Conservation (phyloP, 2,888 invertebrate species). For the Aphidius colemani region DNA sequence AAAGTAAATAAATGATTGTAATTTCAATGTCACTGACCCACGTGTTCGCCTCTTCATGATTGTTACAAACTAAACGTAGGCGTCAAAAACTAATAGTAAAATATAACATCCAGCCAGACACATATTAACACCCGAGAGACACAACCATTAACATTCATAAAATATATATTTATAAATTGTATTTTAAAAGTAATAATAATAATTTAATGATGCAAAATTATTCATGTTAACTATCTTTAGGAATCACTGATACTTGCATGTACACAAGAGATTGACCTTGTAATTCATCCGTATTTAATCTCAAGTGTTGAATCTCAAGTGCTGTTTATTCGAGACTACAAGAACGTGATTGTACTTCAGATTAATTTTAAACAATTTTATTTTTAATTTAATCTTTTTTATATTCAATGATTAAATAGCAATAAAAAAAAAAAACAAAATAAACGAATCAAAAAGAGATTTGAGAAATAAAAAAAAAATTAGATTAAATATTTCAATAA, state of each 20-base stretch:
- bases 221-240: neutral
- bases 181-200: neutral
- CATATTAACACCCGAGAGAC: slow-evolving; percentile 16
- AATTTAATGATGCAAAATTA: neutral
- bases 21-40: slow-evolving; percentile 48
- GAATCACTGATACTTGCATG: neutral
- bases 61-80: slow-evolving; percentile 36
- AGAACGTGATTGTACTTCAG: slow-evolving; percentile 5
- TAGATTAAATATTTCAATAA: no score
- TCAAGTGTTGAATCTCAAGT: slow-evolving; percentile 21
- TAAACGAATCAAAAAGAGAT: no score
- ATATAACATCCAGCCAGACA: slow-evolving; percentile 31
- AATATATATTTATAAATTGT: slow-evolving; percentile 4
- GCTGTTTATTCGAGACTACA: slow-evolving; percentile 13
- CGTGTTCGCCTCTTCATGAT: slow-evolving; percentile 28
- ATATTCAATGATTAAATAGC: no score
- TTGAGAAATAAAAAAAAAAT: no score
- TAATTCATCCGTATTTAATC: slow-evolving; percentile 21
- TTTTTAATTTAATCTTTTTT: no score
- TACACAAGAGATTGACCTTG: slow-evolving; percentile 14
- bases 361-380: no score
- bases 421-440: no score
- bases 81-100: slow-evolving; percentile 46
- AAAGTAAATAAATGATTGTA: neutral
- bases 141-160: slow-evolving; percentile 26